Percentiles rank a stretch among this genome's conserved stretches.
Conservation (phyloP, 2,113 vertebrate genomes). For the Catharus fuscescens region DNA sequence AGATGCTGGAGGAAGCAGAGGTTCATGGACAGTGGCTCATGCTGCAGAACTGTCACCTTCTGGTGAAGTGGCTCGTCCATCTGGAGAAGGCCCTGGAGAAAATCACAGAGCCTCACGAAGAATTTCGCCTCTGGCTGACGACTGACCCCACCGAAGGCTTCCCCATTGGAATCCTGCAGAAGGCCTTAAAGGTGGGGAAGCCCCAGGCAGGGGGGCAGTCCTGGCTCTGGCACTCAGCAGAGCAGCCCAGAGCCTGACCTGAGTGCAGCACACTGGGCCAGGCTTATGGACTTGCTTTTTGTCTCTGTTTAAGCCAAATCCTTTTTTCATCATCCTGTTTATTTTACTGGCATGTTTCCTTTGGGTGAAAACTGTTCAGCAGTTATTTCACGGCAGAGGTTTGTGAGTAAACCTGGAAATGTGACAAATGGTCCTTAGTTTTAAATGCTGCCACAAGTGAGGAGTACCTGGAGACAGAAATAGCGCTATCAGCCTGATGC, state of each 20-base stretch:
- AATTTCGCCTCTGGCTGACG: conserved; percentile 96
- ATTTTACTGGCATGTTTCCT: not conserved
- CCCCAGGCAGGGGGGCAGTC: not conserved
- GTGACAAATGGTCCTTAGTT: not conserved
- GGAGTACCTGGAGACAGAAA: not conserved
- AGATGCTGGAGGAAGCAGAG: conserved; percentile 83
- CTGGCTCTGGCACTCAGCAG: not conserved
- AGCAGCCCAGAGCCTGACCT: not conserved
- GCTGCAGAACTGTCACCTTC: conserved; percentile 95
- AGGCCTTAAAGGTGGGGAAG: conserved; percentile 84
- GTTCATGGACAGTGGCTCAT: conserved; percentile 91
- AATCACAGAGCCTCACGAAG: conserved; percentile 84
- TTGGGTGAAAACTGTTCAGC: not conserved
- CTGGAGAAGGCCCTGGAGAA: conserved; percentile 91
- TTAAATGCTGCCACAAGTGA: not conserved
- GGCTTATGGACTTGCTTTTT: not conserved
- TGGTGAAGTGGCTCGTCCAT: conserved; percentile 90
- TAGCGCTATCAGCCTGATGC: not conserved
- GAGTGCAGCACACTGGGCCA: not conserved
- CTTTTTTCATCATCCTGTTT: not conserved
- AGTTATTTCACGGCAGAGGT: not conserved
- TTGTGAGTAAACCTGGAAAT: not conserved
- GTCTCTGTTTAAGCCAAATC: not conserved
- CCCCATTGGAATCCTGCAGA: conserved; percentile 93
- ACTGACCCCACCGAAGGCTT: conserved; percentile 92